Evolutionary conservation across 2,888 invertebrate genomes (phyloP), one percentile per base, ranked within the genome.

Genomic region (Ophioninae sp.): DNA sequence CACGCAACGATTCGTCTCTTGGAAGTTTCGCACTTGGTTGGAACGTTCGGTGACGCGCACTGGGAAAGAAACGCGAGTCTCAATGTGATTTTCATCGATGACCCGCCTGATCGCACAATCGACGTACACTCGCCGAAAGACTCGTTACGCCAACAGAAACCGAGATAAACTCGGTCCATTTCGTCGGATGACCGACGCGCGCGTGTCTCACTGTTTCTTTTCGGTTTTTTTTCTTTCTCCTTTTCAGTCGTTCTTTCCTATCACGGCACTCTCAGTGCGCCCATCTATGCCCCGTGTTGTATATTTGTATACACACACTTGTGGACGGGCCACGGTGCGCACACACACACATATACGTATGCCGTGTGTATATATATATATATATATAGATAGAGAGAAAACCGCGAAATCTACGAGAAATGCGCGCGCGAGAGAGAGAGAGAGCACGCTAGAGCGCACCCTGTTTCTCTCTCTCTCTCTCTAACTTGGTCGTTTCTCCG

Each of bases 141-240:
- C 78, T 81, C 76, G 83, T 82, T 85, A 84, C 83, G 76, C 79
- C 81, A 84, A 86, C 86, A 84, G 73, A 84, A 87, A 86, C 84
- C 86, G 81, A 88, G 85, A 85, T 88, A 84, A 84, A 84, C 77
- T 81, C 80, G 84, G 87, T 88, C 87, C 87, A 88, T 88, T 87
- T 86, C 87, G 79, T 73, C 81, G 79, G 80, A 79, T 85, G 85
- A 65, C 86, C 85, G 81, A 74, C 82, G 65, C 41, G 74, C 62
- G 76, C 70, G 79, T 81, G 62, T 82, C 77, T 61, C 59, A 13
- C 72, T 72, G 7, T 59, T 64, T 74, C 64, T 62, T 62, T 68
- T 80, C 76, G 78, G 76, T 68, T 56, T 50, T 39, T 7, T 23
- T 13, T 65, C 39, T 57, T 23, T 74, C 30, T 41, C 44, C 73